Evolutionary conservation across 1,140 invertebrate species (phyloP).

Genomic region (Papilio machaon): DNA sequence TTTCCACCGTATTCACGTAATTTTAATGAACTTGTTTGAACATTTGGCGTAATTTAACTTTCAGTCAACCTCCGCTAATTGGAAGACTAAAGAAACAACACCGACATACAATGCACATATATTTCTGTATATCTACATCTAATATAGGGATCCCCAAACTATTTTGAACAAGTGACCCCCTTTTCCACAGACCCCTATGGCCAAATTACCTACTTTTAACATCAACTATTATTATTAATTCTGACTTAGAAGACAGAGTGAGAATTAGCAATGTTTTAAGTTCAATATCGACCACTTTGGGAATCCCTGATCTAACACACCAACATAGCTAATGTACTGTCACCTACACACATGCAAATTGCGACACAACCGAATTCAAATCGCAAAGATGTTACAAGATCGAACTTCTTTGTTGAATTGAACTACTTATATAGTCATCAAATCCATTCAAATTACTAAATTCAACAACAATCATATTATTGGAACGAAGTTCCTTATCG

Average conservation of each 20-base stretch:
- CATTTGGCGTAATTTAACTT: constrained; percentile 60
- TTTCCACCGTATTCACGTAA: constrained; percentile 50
- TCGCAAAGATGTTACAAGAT: constrained; percentile 18
- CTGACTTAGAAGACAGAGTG: too few relatives aligned
- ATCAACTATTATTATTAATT: too few relatives aligned
- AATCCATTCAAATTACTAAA: too few relatives aligned
- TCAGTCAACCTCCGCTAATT: constrained; percentile 69
- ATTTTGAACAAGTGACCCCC: too few relatives aligned
- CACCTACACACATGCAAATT: constrained; percentile 41
- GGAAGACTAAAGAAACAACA: constrained; percentile 70
- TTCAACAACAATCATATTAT: too few relatives aligned
- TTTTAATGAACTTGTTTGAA: constrained; percentile 60
- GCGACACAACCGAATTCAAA: constrained; percentile 52
- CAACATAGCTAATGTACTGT: constrained; percentile 33
- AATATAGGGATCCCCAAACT: not conserved
- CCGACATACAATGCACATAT: constrained; percentile 20
- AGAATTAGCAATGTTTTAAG: too few relatives aligned
- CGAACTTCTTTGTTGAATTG: too few relatives aligned
- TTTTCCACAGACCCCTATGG: too few relatives aligned
- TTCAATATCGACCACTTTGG: too few relatives aligned
- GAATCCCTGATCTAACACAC: not conserved
- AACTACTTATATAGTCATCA: too few relatives aligned
- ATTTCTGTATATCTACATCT: not conserved
- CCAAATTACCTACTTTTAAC: too few relatives aligned
- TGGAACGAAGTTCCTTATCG: too few relatives aligned